Conservation (phyloP, 23 tunicate species). For the Phallusia fumigata region DNA sequence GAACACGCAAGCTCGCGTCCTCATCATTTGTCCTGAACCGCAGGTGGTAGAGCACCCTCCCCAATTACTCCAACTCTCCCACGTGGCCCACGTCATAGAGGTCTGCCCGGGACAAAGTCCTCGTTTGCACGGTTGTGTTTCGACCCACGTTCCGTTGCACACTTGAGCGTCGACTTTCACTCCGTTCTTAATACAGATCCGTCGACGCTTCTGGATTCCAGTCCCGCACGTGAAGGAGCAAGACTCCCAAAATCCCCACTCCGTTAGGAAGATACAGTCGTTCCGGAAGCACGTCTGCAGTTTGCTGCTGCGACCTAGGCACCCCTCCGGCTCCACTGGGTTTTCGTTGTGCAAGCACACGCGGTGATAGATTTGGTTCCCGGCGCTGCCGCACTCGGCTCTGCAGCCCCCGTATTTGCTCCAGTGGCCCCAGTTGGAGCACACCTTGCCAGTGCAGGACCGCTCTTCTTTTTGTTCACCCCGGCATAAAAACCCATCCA, state of each 20-base stretch:
- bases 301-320: not conserved
- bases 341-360: not conserved
- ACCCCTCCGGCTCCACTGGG: not conserved
- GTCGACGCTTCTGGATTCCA: not conserved
- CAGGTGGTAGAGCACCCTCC: not conserved
- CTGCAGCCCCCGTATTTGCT: not conserved
- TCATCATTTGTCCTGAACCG: not conserved
- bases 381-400: slow-evolving; percentile 1
- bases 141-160: not conserved
- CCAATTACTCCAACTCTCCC: not conserved
- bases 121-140: not conserved
- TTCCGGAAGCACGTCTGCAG: not conserved
- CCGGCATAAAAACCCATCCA: not conserved
- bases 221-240: not conserved
- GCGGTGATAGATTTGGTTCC: not conserved
- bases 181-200: not conserved
- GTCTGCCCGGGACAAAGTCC: not conserved
- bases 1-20: not conserved
- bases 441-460: not conserved
- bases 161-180: not conserved
- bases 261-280: not conserved
- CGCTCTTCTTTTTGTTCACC: not conserved
- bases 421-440: slow-evolving; percentile 4
- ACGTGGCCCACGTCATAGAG: not conserved
- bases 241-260: not conserved